Conservation (phyloP, 2,888 invertebrate genomes). For the Drosophila nr. perissopoda region DNA sequence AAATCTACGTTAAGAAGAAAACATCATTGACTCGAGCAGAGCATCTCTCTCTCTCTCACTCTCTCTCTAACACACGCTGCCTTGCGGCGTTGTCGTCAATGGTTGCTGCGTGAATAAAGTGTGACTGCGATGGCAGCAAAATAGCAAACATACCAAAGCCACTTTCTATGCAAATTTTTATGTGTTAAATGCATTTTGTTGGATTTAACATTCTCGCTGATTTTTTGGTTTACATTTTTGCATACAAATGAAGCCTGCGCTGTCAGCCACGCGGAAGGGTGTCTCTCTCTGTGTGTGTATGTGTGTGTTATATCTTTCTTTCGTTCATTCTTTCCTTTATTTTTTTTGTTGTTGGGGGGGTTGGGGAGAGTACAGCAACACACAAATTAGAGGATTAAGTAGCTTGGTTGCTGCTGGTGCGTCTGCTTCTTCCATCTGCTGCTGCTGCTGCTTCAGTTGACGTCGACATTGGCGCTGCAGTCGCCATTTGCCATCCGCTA, state of each 20-base stretch:
- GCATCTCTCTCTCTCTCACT: not conserved
- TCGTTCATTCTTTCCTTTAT: not conserved
- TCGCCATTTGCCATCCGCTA: slow-evolving; percentile 39
- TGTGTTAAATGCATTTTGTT: slow-evolving; percentile 84
- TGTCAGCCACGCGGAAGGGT: slow-evolving; percentile 27
- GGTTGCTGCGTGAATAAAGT: slow-evolving; percentile 23
- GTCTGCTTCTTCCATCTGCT: slow-evolving; percentile 1
- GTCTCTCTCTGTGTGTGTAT: slow-evolving; percentile 6
- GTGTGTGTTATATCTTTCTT: slow-evolving; percentile 11
- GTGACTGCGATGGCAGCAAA: slow-evolving; percentile 53
- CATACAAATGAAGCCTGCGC: slow-evolving; percentile 75
- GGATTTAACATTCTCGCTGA: slow-evolving; percentile 82
- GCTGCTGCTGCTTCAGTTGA: slow-evolving; percentile 36
- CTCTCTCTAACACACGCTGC: not conserved
- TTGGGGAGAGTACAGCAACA: slow-evolving; percentile 33
- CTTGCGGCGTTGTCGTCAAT: slow-evolving; percentile 7
- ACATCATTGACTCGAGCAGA: slow-evolving; percentile 35
- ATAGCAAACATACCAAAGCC: slow-evolving; percentile 74
- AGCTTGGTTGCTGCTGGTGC: slow-evolving; percentile 57
- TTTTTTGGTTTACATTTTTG: slow-evolving; percentile 81
- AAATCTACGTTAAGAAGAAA: slow-evolving; percentile 42
- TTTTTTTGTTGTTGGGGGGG: not conserved
- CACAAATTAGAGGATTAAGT: slow-evolving; percentile 81
- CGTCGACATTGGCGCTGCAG: slow-evolving; percentile 49
- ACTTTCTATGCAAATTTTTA: slow-evolving; percentile 84